Evolutionary conservation across 2,888 invertebrate genomes (phyloP), one percentile per base, ranked within the genome.

Genomic region (Enoplolaimus lenunculus): DNA sequence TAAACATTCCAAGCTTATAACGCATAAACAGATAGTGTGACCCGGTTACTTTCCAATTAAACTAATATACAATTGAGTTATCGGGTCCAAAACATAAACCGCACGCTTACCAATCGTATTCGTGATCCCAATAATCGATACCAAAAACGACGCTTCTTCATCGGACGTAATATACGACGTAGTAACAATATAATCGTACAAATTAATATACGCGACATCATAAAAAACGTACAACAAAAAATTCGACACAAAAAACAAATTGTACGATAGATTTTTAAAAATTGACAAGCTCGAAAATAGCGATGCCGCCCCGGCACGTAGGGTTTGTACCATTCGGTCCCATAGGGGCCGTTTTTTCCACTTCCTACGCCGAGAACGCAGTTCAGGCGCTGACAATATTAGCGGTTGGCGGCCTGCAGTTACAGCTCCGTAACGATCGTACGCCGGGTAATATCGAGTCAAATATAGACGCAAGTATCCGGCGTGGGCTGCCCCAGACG

Each of bases 161-260:
- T 89, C 88, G 1, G 84, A 85, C 76, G 88, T 89, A 0, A 87
- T 87, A 73, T 86, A 84, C 34, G 2, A 86, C 45, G n/a, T n/a
- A n/a, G n/a, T n/a, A n/a, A 86, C 86, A 84, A 91, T 88, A 80
- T 90, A 88, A 78, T 93, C 92, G 70, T 90, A 89, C 73, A 93
- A 85, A 82, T 92, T 94, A 81, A 94, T 90, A 83, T 95, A 95
- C 21, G 93, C 93, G 71, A 94, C 90, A 78, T 95, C 93, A 74
- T 83, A 83, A 90, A 92, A 93, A 77, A 89, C 87, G 83, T 93
- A 94, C 69, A 94, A 85, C 70, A 93, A 85, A 76, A 92, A 87
- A 74, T 92, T 93, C 70, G 92, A 90, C 26, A 91, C 79, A 71
- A 90, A 90, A 79, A 93, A 87, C 31, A 78, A 65, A 90, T 84